Evolutionary conservation across 2,888 invertebrate species (phyloP), one percentile per base, ranked within the genome.

Genomic region (Colletes collaris): DNA sequence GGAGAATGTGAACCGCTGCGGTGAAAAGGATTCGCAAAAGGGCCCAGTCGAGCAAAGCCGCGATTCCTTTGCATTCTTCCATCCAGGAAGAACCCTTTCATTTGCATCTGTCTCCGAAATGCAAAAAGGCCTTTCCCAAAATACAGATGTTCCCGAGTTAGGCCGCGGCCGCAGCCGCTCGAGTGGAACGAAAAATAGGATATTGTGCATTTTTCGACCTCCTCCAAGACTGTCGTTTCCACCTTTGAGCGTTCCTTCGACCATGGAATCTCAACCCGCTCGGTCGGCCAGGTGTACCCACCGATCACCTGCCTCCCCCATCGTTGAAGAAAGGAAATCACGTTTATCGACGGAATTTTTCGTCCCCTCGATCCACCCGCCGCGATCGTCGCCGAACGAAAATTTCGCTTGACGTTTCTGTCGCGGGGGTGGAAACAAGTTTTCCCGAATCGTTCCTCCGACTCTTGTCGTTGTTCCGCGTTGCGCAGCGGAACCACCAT

Each of bases 111-210:
- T 86, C 85, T 81, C 85, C 81, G 73, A 83, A 87, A 88, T 88
- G 87, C 88, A 87, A 85, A 83, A 82, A 86, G 85, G 85, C 84
- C 74, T 87, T 70, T 85, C 74, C 83, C 76, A 86, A 88, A 89
- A 91, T 90, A 89, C 90, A 90, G 90, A 91, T 91, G 90, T 88
- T 83, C 76, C 76, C 60, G 67, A 63, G 78, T 68, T 79, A 83
- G 78, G 52, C 79, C 79, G 72, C 72, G 63, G 65, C 69, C 73
- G 79, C 86, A 85, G 66, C 81, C 83, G 84, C 79, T 90, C 86
- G 86, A 90, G 90, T 89, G 90, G 87, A 90, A 90, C 83, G 85
- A 86, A 89, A 79, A 89, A 89, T 81, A 66, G 84, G 76, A 86
- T 83, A 82, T 81, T 84, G 84, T 82, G 79, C 67, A 75, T 75